phyloP scores from a whole-genome alignment of 92 coral and sea anemone species.

The Zoanthus sansibaricus region DNA sequence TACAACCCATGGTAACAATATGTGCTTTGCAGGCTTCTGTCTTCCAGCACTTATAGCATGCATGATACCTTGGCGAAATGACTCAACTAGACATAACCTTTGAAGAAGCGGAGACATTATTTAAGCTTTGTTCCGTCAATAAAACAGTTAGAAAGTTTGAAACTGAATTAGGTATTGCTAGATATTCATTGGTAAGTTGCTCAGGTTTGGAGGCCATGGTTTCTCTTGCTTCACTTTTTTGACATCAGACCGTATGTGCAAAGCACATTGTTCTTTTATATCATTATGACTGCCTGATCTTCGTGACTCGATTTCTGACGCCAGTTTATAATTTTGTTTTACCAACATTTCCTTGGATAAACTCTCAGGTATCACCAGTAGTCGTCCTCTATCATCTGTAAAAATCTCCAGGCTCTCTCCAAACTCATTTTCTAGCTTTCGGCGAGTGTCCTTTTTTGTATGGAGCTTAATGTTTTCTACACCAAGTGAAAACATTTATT shows the following conservation, averaged over 20 bases:
- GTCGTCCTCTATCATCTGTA: neutral
- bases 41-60: slow-evolving; percentile 5
- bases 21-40: slow-evolving; percentile 17
- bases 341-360: neutral
- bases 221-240: too few relatives aligned
- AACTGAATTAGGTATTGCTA: slow-evolving; percentile 13
- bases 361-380: neutral
- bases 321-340: neutral
- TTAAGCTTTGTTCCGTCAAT: slow-evolving; percentile 14
- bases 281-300: too few relatives aligned
- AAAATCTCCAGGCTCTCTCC: neutral
- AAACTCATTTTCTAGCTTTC: neutral
- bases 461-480: neutral
- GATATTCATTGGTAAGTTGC: slow-evolving; percentile 13
- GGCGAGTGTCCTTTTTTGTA: neutral
- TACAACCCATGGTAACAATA: slow-evolving; percentile 8
- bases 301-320: neutral
- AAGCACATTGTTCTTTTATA: too few relatives aligned
- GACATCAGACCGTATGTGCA: too few relatives aligned
- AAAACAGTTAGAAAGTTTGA: slow-evolving; percentile 10
- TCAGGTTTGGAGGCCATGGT: slow-evolving; percentile 1
- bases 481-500: neutral
- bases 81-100: neutral
- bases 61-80: slow-evolving; percentile 7
- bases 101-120: slow-evolving; percentile 15